Evolutionary conservation across 2,888 invertebrate species (phyloP).

Genomic region (Cecidostiba fungosa): DNA sequence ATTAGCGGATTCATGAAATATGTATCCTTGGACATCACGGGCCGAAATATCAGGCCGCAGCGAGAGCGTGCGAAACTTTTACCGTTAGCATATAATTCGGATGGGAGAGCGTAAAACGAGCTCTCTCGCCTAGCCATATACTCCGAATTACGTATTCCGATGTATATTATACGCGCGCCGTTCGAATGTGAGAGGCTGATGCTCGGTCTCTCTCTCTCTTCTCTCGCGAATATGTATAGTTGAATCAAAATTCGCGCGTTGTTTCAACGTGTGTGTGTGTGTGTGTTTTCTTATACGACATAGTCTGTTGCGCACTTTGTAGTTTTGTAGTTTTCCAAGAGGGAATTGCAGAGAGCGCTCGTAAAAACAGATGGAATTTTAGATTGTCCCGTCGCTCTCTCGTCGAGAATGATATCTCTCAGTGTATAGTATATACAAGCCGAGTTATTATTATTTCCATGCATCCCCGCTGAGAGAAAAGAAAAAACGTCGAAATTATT

Average conservation of each 20-base stretch:
- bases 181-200: conserved; percentile 3
- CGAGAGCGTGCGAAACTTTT: conserved; percentile 49
- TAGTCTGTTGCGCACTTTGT: background rate
- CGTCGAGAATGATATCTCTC: background rate
- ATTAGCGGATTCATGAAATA: conserved; percentile 67
- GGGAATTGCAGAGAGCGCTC: background rate
- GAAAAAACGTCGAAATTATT: too few relatives aligned
- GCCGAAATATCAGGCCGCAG: background rate
- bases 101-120: conserved; percentile 4
- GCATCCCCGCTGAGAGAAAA: too few relatives aligned
- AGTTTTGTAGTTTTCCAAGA: background rate
- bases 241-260: background rate
- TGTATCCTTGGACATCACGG: conserved; percentile 60
- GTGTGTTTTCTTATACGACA: too few relatives aligned
- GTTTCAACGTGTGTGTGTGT: background rate
- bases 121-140: conserved; percentile 4
- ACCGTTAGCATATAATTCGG: conserved; percentile 47
- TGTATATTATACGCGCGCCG: conserved; percentile 1
- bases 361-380: conserved; percentile 9
- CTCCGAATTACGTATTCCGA: conserved; percentile 22
- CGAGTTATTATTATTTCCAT: too few relatives aligned
- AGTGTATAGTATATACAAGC: too few relatives aligned
- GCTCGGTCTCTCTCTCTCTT: too few relatives aligned
- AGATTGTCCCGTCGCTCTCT: background rate
- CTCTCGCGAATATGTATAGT: too few relatives aligned